Evolutionary conservation across 2,888 invertebrate species (phyloP).

Genomic region (Noctua comes): DNA sequence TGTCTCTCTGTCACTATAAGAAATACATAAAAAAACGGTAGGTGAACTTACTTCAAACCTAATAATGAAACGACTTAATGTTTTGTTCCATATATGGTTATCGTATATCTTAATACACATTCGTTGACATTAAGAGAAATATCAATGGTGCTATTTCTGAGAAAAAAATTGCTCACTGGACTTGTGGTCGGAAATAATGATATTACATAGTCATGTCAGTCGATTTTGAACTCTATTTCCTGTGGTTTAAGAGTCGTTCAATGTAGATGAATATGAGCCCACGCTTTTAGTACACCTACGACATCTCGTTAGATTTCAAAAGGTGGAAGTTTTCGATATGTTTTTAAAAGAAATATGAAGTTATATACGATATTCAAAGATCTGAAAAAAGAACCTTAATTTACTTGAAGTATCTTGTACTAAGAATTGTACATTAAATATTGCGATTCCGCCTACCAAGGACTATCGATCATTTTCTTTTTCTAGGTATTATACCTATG

Average conservation of each 20-base stretch:
- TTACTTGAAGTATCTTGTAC: neutral
- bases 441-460: conserved; percentile 19
- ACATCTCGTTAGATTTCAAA: conserved; percentile 23
- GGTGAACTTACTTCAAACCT: conserved; percentile 18
- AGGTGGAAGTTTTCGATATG: conserved; percentile 15
- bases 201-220: neutral
- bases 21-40: conserved; percentile 6
- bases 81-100: conserved; percentile 35
- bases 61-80: conserved; percentile 30
- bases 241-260: neutral
- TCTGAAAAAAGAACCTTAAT: neutral
- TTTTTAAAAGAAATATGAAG: conserved; percentile 17
- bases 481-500: neutral
- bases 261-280: conserved; percentile 18
- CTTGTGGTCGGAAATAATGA: conserved; percentile 28
- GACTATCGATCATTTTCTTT: conserved; percentile 48
- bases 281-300: conserved; percentile 51
- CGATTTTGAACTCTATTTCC: conserved; percentile 26
- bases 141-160: conserved; percentile 43
- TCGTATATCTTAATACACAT: conserved; percentile 45
- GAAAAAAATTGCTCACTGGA: conserved; percentile 50
- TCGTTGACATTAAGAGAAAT: conserved; percentile 43
- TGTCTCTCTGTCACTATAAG: neutral
- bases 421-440: conserved; percentile 5
- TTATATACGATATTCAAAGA: neutral